These are phyloP conservation scores for Phasianus colchicus DNA, from an alignment of 2,113 vertebrate genomes.

Conservation along the genomic window DNA sequence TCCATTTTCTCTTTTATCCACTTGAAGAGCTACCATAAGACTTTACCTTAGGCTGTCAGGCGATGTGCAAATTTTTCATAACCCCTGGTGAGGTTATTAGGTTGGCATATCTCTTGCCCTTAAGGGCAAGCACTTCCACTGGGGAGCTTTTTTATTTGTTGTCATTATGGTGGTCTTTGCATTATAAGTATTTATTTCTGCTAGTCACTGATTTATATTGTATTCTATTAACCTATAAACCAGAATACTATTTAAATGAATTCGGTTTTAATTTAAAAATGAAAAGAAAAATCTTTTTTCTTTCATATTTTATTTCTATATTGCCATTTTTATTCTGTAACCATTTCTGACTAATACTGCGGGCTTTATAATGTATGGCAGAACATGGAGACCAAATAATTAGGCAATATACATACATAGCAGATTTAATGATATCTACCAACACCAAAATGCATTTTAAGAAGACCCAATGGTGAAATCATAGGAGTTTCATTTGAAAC, in stretches of 20 bases:
- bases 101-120: conserved; percentile 58
- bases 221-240: conserved; percentile 34
- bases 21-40: conserved; percentile 58
- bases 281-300: conserved; percentile 14
- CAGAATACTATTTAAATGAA: neutral
- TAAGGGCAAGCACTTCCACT: conserved; percentile 32
- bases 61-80: conserved; percentile 68
- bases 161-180: neutral
- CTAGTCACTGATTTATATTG: conserved; percentile 41
- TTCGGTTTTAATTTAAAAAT: conserved; percentile 10
- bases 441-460: neutral
- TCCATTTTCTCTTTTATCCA: conserved; percentile 70
- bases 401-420: neutral
- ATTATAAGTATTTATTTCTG: conserved; percentile 50
- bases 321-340: neutral
- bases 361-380: neutral
- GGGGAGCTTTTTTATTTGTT: conserved; percentile 19
- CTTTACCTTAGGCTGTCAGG: conserved; percentile 64
- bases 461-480: neutral
- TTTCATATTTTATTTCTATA: neutral
- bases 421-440: neutral
- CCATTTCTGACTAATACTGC: neutral
- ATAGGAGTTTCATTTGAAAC: neutral
- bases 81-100: conserved; percentile 57
- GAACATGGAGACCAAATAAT: neutral